These are phyloP conservation scores for Hesperophylax magnus DNA, from an alignment of 1,140 invertebrate genomes.

Conservation along the genomic window DNA sequence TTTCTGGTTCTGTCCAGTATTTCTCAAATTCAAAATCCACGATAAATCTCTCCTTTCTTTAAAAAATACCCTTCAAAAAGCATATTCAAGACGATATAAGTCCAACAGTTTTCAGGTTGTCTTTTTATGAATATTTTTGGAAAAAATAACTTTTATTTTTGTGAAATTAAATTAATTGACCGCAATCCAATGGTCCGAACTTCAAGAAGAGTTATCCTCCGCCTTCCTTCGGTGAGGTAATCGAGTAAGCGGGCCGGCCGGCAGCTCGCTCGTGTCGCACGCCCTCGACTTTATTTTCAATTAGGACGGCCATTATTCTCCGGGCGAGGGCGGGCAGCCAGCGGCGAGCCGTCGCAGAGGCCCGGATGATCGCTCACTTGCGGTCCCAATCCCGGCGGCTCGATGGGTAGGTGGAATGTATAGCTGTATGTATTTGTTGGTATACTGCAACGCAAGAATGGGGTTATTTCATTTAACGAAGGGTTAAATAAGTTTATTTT, in stretches of 20 bases:
- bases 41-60: no score
- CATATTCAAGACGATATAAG: no score
- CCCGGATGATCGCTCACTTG: not conserved
- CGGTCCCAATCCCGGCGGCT: slow-evolving; percentile 2
- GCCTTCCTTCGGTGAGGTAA: not conserved
- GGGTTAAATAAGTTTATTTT: not conserved
- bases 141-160: not conserved
- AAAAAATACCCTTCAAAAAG: no score
- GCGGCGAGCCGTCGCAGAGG: not conserved
- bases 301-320: slow-evolving; percentile 51
- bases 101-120: not conserved
- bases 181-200: not conserved
- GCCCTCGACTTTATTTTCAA: slow-evolving; percentile 50
- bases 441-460: not conserved
- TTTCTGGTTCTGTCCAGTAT: no score
- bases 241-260: not conserved
- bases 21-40: no score
- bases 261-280: slow-evolving; percentile 6
- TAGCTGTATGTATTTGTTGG: not conserved
- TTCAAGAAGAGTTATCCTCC: not conserved
- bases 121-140: not conserved
- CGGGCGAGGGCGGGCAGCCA: not conserved
- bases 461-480: not conserved
- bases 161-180: not conserved
- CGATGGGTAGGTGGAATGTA: not conserved